Evolutionary conservation across 2,797 vertebrate species (phyloP), one percentile per base, ranked within the genome.

Genomic region (Eleutherodactylus coqui): DNA sequence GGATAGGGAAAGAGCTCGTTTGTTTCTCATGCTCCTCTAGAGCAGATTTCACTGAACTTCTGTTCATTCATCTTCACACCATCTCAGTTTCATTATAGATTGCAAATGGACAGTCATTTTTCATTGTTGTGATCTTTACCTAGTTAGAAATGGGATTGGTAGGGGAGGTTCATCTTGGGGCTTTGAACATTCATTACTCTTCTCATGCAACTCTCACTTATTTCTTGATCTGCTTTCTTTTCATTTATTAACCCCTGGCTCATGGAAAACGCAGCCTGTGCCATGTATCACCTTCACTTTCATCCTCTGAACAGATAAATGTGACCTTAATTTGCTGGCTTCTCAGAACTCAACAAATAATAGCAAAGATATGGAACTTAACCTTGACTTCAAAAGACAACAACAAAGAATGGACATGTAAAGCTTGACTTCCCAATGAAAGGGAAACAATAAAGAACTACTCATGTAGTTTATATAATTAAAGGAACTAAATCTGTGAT

Each of bases 51-150:
- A 84, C 89, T 87, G 83, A 88, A 84, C 51, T 34, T 86, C 32
- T 88, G 87, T 89, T 91, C 92, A 93, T 93, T 89, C 45, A 51
- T 92, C 92, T 93, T 93, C 78, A 76, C 79, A 87, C 85, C 69
- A 89, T 92, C 93, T 93, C 91, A 87, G 70, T 90, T 92, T 90
- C 91, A 91, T 92, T 93, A 92, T 32, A 86, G 84, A 84, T 69
- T 93, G 89, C 84, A 91, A 93, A 91, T 91, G 88, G 89, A 87
- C 92, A 94, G 91, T 90, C 87, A 90, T 93, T 95, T 93, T 93
- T 94, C 91, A 93, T 85, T 75, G 83, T 82, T 29, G 4, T 10
- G 87, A 90, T 91, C 90, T 91, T 90, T 91, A 92, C 88, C 90
- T 89, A 85, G 90, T 86, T 90, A 83, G 91, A 89, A 83, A 89